Conservation (phyloP, 1,140 invertebrate genomes). For the Scaptomyza hsui region DNA sequence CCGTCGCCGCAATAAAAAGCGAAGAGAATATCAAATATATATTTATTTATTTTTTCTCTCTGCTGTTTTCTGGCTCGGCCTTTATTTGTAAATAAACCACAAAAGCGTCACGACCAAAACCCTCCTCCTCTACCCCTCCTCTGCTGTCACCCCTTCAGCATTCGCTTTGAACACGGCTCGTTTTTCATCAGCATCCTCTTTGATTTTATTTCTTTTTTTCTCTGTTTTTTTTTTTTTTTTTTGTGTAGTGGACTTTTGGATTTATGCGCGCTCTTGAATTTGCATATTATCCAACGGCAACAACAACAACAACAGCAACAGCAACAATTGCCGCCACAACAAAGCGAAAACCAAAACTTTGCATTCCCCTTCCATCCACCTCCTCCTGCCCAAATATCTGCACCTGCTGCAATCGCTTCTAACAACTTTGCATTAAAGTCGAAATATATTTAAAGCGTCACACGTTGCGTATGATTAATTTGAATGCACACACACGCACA, state of each 20-base stretch:
- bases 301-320: constrained; percentile 42
- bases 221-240: constrained; percentile 12
- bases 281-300: constrained; percentile 62
- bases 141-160: background rate
- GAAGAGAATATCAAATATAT: constrained; percentile 69
- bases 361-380: background rate
- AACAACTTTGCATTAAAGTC: constrained; percentile 7
- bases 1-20: constrained; percentile 44
- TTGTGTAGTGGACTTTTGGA: constrained; percentile 67
- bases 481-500: constrained; percentile 26
- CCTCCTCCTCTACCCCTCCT: background rate
- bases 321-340: constrained; percentile 24
- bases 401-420: background rate
- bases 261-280: constrained; percentile 78
- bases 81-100: constrained; percentile 69
- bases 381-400: background rate
- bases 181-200: constrained; percentile 55
- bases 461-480: constrained; percentile 57
- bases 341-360: constrained; percentile 26
- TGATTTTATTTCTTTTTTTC: constrained; percentile 4
- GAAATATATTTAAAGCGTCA: constrained; percentile 46
- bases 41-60: constrained; percentile 33
- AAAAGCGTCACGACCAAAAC: constrained; percentile 55
- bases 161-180: constrained; percentile 23
- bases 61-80: constrained; percentile 1